Evolutionary conservation across 2,797 vertebrate species (phyloP).

Genomic region (Sebastes kiyomatsui): DNA sequence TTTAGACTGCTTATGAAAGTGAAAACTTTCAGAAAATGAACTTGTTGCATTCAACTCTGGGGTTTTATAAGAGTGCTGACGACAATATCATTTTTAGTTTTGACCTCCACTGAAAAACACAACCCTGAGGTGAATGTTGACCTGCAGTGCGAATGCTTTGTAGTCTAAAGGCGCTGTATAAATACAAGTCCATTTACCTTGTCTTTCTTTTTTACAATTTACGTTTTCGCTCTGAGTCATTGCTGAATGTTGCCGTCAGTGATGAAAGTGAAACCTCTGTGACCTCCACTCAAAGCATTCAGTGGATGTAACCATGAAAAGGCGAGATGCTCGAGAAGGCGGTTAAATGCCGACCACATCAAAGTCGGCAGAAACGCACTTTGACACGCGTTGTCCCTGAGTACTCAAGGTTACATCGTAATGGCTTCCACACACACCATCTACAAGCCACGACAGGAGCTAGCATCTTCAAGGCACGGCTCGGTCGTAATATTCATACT

Average conservation of each 20-base stretch:
- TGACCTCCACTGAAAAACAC: background rate
- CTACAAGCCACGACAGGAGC: conserved; percentile 3
- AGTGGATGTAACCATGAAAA: conserved; percentile 27
- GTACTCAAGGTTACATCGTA: conserved; percentile 18
- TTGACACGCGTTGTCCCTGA: conserved; percentile 24
- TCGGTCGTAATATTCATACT: background rate
- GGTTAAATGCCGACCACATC: conserved; percentile 34
- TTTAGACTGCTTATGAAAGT: background rate
- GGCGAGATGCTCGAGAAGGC: background rate
- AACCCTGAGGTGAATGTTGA: background rate
- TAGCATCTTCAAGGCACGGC: background rate
- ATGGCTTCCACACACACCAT: conserved; percentile 26
- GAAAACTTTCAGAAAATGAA: background rate
- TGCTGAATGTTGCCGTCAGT: background rate
- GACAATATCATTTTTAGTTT: background rate
- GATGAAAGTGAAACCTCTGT: conserved; percentile 29
- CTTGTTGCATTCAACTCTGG: background rate
- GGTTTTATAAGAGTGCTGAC: background rate
- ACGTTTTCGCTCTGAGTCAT: background rate
- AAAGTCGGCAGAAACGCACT: conserved; percentile 25
- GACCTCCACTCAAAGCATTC: conserved; percentile 27
- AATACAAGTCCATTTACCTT: background rate
- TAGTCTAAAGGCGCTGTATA: background rate
- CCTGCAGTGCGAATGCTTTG: too few relatives aligned
- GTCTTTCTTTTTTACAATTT: background rate